Percentiles rank a stretch among this genome's conserved stretches.
Conservation (phyloP, 2,888 invertebrate species). For the Eilema depressum region DNA sequence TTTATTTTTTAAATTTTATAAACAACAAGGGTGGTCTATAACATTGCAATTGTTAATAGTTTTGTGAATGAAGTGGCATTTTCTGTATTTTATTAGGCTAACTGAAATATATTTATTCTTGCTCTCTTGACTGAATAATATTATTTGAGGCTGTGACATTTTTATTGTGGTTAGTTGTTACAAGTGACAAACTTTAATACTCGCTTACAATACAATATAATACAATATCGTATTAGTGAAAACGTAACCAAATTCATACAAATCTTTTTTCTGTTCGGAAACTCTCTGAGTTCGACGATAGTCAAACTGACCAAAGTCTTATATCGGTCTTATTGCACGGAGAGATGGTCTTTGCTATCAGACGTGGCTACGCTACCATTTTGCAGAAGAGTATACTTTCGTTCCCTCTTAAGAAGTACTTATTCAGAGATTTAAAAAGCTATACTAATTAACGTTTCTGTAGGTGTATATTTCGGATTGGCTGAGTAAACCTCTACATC, state of each 20-base stretch:
- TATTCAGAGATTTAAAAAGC: background rate
- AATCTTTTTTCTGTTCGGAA: background rate
- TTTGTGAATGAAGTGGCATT: conserved; percentile 27
- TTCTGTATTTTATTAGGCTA: background rate
- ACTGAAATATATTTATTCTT: too few species aligned
- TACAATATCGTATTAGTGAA: too few species aligned
- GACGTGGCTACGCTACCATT: background rate
- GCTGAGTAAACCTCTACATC: too few species aligned
- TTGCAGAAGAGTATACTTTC: background rate
- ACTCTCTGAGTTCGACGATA: background rate
- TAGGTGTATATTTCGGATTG: too few species aligned
- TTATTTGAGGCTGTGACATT: background rate
- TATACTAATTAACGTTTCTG: too few species aligned
- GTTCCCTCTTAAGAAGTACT: background rate
- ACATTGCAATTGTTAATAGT: conserved; percentile 26
- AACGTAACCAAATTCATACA: too few species aligned
- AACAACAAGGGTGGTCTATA: conserved; percentile 28
- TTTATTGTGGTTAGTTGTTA: background rate
- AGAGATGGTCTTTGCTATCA: background rate
- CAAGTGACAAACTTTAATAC: too few species aligned
- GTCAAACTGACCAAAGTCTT: background rate
- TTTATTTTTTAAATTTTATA: conserved; percentile 34
- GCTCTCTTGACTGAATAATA: background rate
- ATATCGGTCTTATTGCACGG: background rate
- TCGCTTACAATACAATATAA: too few species aligned